These are phyloP conservation scores for Chaenogobius annularis DNA, from an alignment of 2,113 vertebrate species.

Conservation along the genomic window DNA sequence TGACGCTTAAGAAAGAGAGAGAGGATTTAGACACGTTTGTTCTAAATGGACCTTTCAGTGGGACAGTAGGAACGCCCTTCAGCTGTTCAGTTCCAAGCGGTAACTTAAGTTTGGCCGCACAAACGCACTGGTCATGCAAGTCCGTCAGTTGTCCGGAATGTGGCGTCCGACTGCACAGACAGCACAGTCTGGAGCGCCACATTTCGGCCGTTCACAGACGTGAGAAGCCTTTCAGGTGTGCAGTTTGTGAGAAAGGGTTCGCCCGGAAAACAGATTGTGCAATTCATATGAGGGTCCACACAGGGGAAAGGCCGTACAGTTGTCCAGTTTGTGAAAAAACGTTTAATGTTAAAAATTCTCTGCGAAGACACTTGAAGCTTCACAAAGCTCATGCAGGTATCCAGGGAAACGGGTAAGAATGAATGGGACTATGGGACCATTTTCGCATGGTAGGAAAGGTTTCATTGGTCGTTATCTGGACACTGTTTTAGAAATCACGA, in stretches of 20 bases:
- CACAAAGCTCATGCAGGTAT: background rate
- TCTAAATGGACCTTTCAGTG: background rate
- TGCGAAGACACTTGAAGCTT: background rate
- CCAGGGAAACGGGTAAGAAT: no score
- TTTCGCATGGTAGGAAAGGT: no score
- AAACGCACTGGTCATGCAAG: background rate
- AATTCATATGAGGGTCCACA: background rate
- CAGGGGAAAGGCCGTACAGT: background rate
- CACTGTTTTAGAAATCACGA: no score
- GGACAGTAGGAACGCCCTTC: background rate
- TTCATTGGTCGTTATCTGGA: no score
- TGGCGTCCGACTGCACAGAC: background rate
- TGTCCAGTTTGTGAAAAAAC: background rate
- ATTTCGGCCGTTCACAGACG: background rate
- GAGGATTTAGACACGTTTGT: background rate
- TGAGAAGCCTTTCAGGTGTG: background rate
- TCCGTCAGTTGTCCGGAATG: background rate
- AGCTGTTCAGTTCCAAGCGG: background rate
- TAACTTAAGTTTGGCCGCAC: background rate
- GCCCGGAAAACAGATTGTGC: background rate
- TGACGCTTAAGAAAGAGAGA: background rate
- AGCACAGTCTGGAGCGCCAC: background rate
- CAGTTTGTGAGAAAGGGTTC: background rate
- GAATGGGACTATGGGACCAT: no score
- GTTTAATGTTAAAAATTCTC: background rate